A percentile compares a stretch with the other conserved stretches of the same genome.
Conservation (phyloP, 2,888 invertebrate species). For the Caenorhabditis zanzibari region DNA sequence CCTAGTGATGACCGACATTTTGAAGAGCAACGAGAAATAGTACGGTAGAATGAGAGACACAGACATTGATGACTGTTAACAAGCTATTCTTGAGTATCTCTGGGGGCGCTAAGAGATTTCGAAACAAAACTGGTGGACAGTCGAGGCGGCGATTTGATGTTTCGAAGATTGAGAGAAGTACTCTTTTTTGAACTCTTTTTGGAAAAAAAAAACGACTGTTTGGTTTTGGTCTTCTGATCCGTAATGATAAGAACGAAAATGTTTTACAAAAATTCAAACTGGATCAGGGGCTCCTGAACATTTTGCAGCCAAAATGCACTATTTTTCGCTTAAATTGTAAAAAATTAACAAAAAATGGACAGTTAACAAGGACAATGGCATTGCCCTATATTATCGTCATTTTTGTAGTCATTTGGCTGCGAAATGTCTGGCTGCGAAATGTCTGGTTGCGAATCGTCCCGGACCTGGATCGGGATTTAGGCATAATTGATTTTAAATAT, state of each 20-base stretch:
- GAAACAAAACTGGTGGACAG: conserved; percentile 30
- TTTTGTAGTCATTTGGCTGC: too few relatives aligned
- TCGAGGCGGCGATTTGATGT: conserved; percentile 21
- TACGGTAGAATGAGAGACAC: conserved; percentile 23
- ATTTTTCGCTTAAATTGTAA: too few relatives aligned
- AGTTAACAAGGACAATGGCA: too few relatives aligned
- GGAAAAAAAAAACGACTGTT: neutral
- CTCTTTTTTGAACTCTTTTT: conserved; percentile 7
- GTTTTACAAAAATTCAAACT: too few relatives aligned
- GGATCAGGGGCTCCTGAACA: too few relatives aligned
- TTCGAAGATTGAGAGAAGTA: conserved; percentile 1
- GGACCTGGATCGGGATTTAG: too few relatives aligned
- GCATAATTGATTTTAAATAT: too few relatives aligned
- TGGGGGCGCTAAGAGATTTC: conserved; percentile 27
- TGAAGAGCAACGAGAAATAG: conserved; percentile 47
- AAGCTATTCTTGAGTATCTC: conserved; percentile 49
- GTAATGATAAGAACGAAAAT: neutral
- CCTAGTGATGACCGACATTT: conserved; percentile 27
- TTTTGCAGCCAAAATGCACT: too few relatives aligned
- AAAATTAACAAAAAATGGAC: too few relatives aligned
- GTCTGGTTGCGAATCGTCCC: too few relatives aligned
- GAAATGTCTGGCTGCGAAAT: too few relatives aligned
- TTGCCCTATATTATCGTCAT: too few relatives aligned
- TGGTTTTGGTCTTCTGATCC: conserved; percentile 8
- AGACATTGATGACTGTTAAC: conserved; percentile 59